Percentiles rank a stretch among this genome's conserved stretches.
Evolutionary conservation across 2,888 invertebrate genomes (phyloP).

Genomic region (Imbricaverruca yamaguchii): DNA sequence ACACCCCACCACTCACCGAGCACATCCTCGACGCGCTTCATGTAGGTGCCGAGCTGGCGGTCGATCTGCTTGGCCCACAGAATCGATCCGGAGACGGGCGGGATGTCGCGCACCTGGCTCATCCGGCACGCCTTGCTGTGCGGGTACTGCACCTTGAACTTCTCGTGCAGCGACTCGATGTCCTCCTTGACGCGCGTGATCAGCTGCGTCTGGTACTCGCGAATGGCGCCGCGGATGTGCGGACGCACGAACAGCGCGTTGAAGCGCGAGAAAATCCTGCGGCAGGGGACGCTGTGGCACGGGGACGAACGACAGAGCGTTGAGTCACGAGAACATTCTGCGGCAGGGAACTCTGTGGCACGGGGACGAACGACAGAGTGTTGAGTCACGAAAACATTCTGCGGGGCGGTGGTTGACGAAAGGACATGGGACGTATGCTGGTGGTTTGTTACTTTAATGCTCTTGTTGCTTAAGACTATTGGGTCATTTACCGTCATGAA

Average conservation of each 20-base stretch:
- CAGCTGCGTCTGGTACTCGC: constrained; percentile 97
- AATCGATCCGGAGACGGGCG: constrained; percentile 95
- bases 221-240: constrained; percentile 96
- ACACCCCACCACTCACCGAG: constrained; percentile 53
- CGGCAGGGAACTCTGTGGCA: no score
- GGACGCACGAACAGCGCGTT: constrained; percentile 98
- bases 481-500: no score
- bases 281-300: no score
- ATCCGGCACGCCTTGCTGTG: constrained; percentile 88
- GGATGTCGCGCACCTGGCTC: constrained; percentile 85
- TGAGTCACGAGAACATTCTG: no score
- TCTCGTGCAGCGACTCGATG: constrained; percentile 94
- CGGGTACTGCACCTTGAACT: constrained; percentile 95
- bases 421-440: no score
- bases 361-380: no score
- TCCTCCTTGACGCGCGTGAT: constrained; percentile 99
- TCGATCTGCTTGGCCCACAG: constrained; percentile 99
- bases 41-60: constrained; percentile 88
- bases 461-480: no score
- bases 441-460: no score
- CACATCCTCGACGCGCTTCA: constrained; percentile 96
- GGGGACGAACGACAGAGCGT: no score
- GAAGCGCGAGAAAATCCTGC: constrained; percentile 68
- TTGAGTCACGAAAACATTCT: no score
- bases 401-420: no score